phyloP scores from a whole-genome alignment of 2,888 invertebrate genomes.

The Molanna angustata region DNA sequence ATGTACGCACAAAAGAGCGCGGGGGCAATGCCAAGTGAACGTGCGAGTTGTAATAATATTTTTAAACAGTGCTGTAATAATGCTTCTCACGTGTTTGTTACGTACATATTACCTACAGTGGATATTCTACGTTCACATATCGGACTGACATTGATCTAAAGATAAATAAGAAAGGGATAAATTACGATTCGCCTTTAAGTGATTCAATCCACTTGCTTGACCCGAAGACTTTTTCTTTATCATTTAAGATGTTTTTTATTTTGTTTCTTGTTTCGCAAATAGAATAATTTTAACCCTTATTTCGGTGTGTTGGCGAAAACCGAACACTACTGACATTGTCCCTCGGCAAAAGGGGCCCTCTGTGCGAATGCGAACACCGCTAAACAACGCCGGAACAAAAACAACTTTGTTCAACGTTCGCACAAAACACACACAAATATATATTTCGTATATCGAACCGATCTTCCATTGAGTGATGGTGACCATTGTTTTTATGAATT shows the following conservation, averaged over 20 bases:
- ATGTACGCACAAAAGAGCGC: no score
- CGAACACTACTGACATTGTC: no score
- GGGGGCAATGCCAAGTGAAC: neutral
- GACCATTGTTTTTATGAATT: neutral
- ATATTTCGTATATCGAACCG: neutral
- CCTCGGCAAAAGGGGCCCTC: no score
- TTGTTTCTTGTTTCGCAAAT: conserved; percentile 4
- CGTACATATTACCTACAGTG: no score
- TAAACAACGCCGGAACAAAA: no score
- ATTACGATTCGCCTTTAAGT: conserved; percentile 16
- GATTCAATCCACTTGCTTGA: conserved; percentile 21
- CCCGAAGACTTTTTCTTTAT: conserved; percentile 17
- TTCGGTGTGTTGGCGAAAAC: no score
- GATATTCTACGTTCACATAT: neutral
- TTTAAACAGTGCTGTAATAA: neutral
- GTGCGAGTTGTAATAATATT: neutral
- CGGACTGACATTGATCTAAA: conserved; percentile 4
- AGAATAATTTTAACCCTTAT: conserved; percentile 9
- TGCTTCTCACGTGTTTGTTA: neutral
- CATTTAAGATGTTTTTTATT: conserved; percentile 17
- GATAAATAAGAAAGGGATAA: conserved; percentile 9
- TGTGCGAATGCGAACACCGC: no score
- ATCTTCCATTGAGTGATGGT: neutral
- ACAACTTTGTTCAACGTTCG: no score
- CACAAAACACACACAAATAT: neutral